A percentile compares a stretch with the other conserved stretches of the same genome.
These are phyloP conservation scores for Manis javanica DNA, from an alignment of 2,797 vertebrate genomes.

Conservation along the genomic window DNA sequence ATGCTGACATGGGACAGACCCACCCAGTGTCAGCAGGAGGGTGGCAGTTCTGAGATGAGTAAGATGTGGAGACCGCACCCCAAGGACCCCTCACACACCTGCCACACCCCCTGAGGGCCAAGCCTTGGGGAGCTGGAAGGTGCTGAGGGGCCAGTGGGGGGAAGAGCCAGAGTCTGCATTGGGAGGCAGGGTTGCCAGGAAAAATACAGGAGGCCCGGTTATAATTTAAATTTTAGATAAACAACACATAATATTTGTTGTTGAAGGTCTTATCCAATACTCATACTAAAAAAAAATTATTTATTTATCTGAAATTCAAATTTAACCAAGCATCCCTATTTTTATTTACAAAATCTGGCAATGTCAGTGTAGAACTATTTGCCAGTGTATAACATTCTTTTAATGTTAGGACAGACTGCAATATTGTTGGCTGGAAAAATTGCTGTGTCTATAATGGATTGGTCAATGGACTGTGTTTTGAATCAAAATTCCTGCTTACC, in stretches of 20 bases:
- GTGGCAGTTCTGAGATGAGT: too few relatives aligned
- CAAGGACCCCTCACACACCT: background rate
- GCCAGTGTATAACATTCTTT: background rate
- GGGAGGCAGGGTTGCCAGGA: background rate
- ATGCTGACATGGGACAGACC: background rate
- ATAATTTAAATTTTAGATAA: background rate
- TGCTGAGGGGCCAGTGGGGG: background rate
- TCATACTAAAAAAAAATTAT: background rate
- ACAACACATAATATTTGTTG: background rate
- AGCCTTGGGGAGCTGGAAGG: background rate
- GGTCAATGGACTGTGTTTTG: background rate
- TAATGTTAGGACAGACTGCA: background rate
- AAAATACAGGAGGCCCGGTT: background rate
- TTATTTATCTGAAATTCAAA: background rate
- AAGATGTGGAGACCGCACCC: background rate
- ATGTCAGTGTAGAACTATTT: background rate
- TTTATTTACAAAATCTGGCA: constrained; percentile 8
- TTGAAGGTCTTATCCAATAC: background rate
- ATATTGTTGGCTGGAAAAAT: background rate
- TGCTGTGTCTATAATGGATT: background rate
- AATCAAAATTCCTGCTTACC: constrained; percentile 48
- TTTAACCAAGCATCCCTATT: background rate
- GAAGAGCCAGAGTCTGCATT: background rate
- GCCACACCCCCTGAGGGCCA: background rate
- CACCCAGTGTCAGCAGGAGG: background rate